Evolutionary conservation across 2,797 vertebrate genomes (phyloP).

Genomic region (Petrocephalus sullivani): DNA sequence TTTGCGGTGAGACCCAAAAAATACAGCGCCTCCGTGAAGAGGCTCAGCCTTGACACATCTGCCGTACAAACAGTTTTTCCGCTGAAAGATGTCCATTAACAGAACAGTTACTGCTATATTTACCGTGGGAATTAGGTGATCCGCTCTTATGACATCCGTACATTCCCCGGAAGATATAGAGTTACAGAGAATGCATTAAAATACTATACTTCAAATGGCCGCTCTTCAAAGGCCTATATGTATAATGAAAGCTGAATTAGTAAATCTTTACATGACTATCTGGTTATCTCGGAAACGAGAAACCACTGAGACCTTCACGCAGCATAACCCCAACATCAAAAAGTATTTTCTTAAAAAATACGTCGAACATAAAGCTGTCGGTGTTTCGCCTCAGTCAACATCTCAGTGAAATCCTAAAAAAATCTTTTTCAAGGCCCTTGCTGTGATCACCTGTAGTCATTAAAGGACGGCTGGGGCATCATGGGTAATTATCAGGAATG

Average conservation of each 20-base stretch:
- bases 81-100: background rate
- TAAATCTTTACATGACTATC: constrained; percentile 9
- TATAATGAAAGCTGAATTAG: constrained; percentile 6
- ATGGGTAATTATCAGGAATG: constrained; percentile 45
- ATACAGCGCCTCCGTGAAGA: background rate
- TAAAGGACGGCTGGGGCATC: constrained; percentile 17
- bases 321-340: background rate
- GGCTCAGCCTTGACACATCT: background rate
- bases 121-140: constrained; percentile 4
- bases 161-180: background rate
- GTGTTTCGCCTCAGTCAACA: background rate
- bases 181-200: background rate
- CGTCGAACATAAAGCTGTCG: background rate
- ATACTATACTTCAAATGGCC: background rate
- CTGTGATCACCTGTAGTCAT: constrained; percentile 8
- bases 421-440: background rate
- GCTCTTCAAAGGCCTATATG: background rate
- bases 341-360: background rate
- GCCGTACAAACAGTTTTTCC: background rate
- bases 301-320: background rate
- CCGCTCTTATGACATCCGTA: background rate
- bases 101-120: constrained; percentile 12
- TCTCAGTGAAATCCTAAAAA: background rate
- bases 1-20: background rate
- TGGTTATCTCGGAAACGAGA: background rate